These are phyloP conservation scores for Brachyhypopomus occidentalis DNA, from an alignment of 2,113 vertebrate species.

Conservation along the genomic window DNA sequence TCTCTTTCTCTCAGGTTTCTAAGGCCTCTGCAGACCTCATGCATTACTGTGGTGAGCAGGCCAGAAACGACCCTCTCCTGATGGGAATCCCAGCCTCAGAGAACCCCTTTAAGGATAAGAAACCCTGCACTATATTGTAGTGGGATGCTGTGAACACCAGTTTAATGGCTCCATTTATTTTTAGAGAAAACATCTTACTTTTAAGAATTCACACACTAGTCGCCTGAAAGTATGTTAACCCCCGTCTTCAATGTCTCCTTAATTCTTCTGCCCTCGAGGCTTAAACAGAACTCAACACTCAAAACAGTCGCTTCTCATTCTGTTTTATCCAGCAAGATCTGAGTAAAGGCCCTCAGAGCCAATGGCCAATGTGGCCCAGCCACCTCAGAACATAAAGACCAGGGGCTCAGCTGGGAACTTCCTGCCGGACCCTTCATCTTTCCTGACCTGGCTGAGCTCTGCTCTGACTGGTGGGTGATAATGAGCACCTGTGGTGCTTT, in stretches of 20 bases:
- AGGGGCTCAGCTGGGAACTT: constrained; percentile 35
- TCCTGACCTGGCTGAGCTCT: constrained; percentile 8
- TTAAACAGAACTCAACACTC: constrained; percentile 16
- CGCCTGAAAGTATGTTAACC: constrained; percentile 47
- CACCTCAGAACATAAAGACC: constrained; percentile 45
- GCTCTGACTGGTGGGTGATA: constrained; percentile 25
- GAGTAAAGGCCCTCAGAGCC: constrained; percentile 30
- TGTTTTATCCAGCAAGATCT: constrained; percentile 2
- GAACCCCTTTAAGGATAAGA: constrained; percentile 96
- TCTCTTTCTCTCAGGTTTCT: constrained; percentile 77
- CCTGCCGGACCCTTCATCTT: constrained; percentile 47
- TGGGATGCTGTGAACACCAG: constrained; percentile 38
- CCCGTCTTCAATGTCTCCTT: constrained; percentile 19
- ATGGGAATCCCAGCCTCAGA: constrained; percentile 89
- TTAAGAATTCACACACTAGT: constrained; percentile 48
- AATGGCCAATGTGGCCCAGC: constrained; percentile 40
- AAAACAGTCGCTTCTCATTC: constrained; percentile 19
- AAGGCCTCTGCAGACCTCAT: constrained; percentile 91
- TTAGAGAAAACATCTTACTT: constrained; percentile 42
- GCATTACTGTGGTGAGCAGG: constrained; percentile 90
- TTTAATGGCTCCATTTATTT: constrained; percentile 51
- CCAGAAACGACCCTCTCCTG: constrained; percentile 86
- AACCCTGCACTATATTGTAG: constrained; percentile 88
- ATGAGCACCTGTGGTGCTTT: constrained; percentile 21
- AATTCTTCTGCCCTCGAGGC: constrained; percentile 24